Evolutionary conservation across 2,797 vertebrate genomes (phyloP).

Genomic region (Argya squamiceps): DNA sequence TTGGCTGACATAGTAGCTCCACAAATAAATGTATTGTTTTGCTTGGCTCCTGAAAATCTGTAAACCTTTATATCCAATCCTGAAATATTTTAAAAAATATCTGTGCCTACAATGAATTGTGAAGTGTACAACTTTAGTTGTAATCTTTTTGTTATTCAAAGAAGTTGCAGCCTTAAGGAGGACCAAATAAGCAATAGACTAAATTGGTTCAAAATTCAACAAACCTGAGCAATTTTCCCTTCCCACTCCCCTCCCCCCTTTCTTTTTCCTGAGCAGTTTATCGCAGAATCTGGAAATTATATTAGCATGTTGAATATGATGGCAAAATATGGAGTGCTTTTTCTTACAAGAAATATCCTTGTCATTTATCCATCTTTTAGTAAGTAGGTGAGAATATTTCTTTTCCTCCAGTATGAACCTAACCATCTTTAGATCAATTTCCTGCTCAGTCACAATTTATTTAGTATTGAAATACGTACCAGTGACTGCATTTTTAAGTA

Average conservation of each 20-base stretch:
- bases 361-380: not conserved
- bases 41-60: constrained; percentile 37
- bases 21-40: constrained; percentile 58
- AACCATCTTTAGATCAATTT: not conserved
- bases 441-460: not conserved
- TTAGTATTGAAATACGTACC: not conserved
- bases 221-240: not conserved
- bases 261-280: not conserved
- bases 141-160: not conserved
- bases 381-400: not conserved
- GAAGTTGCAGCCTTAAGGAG: not conserved
- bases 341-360: not conserved
- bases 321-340: not conserved
- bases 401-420: not conserved
- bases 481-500: not conserved
- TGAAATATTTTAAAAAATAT: not conserved
- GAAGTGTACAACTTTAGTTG: not conserved
- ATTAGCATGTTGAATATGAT: not conserved
- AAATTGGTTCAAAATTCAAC: not conserved
- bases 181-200: not conserved
- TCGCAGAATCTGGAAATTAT: not conserved
- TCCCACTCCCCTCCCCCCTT: rapidly evolving
- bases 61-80: not conserved
- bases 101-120: not conserved
- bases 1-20: constrained; percentile 50